A percentile compares a stretch with the other conserved stretches of the same genome.
phyloP scores from a whole-genome alignment of 2,113 vertebrate genomes.

The Tichodroma muraria region DNA sequence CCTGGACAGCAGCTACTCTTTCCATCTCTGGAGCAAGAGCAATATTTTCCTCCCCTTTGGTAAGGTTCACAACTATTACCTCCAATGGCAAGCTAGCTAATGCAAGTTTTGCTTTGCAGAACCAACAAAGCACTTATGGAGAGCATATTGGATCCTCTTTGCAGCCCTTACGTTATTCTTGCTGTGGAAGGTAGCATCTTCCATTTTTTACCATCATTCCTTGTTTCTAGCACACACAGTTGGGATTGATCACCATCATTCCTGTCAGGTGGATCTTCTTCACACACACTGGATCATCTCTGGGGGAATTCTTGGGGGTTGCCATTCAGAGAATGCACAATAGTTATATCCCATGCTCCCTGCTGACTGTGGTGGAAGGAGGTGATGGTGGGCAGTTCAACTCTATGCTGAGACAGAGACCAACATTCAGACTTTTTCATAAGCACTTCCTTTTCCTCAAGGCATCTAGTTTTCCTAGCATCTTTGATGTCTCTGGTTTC shows the following conservation, averaged over 20 bases:
- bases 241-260: not conserved
- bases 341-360: not conserved
- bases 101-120: not conserved
- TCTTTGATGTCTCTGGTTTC: not conserved
- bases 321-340: not conserved
- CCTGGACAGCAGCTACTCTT: not conserved
- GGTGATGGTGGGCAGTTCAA: not conserved
- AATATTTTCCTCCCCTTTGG: not conserved
- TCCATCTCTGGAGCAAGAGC: not conserved
- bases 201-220: not conserved
- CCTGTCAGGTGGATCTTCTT: not conserved
- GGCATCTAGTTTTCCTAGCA: not conserved
- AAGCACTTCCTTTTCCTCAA: not conserved
- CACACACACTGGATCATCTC: not conserved
- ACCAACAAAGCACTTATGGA: not conserved
- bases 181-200: not conserved
- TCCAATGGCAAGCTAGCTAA: not conserved
- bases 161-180: not conserved
- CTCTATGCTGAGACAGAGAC: not conserved
- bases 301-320: not conserved
- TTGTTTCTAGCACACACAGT: rapidly evolving
- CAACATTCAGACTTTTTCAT: not conserved
- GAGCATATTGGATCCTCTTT: not conserved
- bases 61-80: not conserved
- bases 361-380: not conserved